Conservation (phyloP, 2,113 vertebrate species). For the Axis porcinus region DNA sequence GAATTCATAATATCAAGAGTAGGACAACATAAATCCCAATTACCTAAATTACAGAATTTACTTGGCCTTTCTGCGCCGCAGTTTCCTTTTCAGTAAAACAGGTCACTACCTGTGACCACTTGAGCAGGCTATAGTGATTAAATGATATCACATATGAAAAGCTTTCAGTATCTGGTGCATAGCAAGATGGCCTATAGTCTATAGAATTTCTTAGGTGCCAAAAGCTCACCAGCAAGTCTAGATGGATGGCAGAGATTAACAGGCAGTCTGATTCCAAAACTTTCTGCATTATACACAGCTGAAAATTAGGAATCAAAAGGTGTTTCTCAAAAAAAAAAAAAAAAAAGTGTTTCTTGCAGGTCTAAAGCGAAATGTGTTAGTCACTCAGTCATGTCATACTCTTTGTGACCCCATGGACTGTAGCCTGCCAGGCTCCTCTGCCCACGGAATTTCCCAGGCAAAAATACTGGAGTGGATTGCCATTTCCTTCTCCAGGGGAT, state of each 20-base stretch:
- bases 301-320: background rate
- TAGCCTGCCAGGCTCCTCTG: background rate
- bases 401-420: background rate
- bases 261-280: background rate
- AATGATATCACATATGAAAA: background rate
- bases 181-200: background rate
- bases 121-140: background rate
- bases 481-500: background rate
- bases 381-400: background rate
- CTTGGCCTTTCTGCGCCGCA: background rate
- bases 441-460: background rate
- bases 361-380: background rate
- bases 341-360: background rate
- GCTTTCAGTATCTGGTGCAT: background rate
- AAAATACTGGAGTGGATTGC: background rate
- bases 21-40: background rate
- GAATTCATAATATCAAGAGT: background rate
- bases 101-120: background rate
- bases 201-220: background rate
- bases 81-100: background rate
- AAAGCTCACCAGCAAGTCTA: background rate
- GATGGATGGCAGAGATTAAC: background rate
- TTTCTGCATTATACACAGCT: background rate
- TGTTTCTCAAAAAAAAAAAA: background rate
- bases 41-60: background rate